A percentile compares a stretch with the other conserved stretches of the same genome.
phyloP scores from a whole-genome alignment of 2,797 vertebrate species.

The Sebastolobus altivelis region DNA sequence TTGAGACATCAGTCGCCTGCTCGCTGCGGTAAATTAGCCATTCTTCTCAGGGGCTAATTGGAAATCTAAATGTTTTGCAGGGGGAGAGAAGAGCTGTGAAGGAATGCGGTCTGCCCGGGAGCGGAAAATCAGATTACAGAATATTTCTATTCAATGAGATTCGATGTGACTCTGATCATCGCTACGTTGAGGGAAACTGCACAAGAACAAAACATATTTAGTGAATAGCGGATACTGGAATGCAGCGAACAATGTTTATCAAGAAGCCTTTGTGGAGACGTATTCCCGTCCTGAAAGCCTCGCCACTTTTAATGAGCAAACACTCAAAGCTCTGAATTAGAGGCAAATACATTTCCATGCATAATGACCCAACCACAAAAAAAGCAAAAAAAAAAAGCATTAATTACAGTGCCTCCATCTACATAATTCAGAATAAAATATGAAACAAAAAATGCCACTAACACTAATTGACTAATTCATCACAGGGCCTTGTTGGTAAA shows the following conservation, averaged over 20 bases:
- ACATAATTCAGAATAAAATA: slow-evolving; percentile 83
- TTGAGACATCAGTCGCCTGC: slow-evolving; percentile 94
- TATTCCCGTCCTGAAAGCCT: slow-evolving; percentile 59
- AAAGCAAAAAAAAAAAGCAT: slow-evolving; percentile 61
- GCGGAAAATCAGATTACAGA: slow-evolving; percentile 64
- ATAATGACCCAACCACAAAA: slow-evolving; percentile 68
- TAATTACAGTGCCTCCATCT: slow-evolving; percentile 80
- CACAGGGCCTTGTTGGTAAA: slow-evolving; percentile 79
- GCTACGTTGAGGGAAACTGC: slow-evolving; percentile 8
- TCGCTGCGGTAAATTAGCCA: slow-evolving; percentile 93
- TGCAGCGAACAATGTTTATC: slow-evolving; percentile 39
- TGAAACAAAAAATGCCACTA: slow-evolving; percentile 78
- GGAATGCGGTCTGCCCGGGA: slow-evolving; percentile 51
- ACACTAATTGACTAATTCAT: slow-evolving; percentile 85
- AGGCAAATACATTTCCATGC: slow-evolving; percentile 77
- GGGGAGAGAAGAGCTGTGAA: slow-evolving; percentile 70
- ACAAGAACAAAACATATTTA: slow-evolving; percentile 30
- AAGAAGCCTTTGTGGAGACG: slow-evolving; percentile 42
- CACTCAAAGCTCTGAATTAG: slow-evolving; percentile 62
- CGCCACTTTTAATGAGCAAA: slow-evolving; percentile 77
- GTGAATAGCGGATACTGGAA: slow-evolving; percentile 13
- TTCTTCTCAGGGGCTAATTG: slow-evolving; percentile 95
- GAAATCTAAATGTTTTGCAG: slow-evolving; percentile 94
- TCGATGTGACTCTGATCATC: slow-evolving; percentile 26
- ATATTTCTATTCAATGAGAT: slow-evolving; percentile 38